phyloP scores from a whole-genome alignment of 1,140 invertebrate genomes.

The Semibalanus balanoides region DNA sequence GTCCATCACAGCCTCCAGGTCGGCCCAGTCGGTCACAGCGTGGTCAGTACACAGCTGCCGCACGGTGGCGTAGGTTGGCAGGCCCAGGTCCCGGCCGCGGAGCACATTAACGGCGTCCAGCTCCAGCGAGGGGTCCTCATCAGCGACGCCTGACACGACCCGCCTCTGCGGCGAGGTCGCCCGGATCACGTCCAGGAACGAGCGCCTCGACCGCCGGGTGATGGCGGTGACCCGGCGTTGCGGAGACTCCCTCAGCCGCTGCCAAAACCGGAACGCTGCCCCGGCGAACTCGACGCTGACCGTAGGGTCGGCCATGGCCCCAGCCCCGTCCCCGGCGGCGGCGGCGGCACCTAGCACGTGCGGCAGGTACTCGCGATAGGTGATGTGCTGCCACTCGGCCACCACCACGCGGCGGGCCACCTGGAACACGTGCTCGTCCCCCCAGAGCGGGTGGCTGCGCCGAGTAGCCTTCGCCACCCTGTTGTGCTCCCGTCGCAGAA shows the following conservation, averaged over 20 bases:
- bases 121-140: constrained; percentile 49
- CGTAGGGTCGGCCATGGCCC: constrained; percentile 24
- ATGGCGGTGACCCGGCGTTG: too few species aligned
- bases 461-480: constrained; percentile 46
- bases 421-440: constrained; percentile 47
- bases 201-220: too few species aligned
- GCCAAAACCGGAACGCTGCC: constrained; percentile 40
- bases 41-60: constrained; percentile 74
- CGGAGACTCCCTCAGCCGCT: constrained; percentile 24
- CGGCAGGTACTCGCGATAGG: constrained; percentile 40
- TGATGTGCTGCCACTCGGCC: constrained; percentile 44
- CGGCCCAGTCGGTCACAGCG: constrained; percentile 68
- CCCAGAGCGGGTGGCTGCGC: constrained; percentile 61
- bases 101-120: constrained; percentile 95
- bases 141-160: too few species aligned
- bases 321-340: constrained; percentile 11
- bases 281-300: constrained; percentile 32
- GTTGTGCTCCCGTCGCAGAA: constrained; percentile 57
- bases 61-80: constrained; percentile 81
- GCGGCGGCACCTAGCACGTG: constrained; percentile 29
- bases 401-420: constrained; percentile 38
- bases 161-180: constrained; percentile 23
- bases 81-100: constrained; percentile 78
- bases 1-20: constrained; percentile 65
- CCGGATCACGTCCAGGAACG: too few species aligned